Conservation (phyloP, 2,888 invertebrate genomes). For the Clistopyga incitator region DNA sequence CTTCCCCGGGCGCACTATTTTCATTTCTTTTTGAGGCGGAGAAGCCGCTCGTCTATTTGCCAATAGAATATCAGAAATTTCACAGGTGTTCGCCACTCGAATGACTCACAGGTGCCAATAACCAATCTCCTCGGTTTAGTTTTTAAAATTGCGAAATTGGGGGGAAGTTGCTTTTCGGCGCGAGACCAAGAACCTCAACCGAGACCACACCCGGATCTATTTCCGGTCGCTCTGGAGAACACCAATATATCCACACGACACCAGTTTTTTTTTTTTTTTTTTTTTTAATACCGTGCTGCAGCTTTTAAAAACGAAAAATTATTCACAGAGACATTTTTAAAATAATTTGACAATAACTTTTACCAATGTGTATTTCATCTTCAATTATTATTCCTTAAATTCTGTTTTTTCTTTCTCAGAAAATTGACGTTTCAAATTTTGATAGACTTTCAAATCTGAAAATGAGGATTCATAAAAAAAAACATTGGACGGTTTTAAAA, state of each 20-base stretch:
- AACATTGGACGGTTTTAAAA: no score
- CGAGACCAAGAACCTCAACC: not conserved
- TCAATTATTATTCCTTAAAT: no score
- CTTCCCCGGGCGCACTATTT: slow-evolving; percentile 1
- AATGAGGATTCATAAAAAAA: no score
- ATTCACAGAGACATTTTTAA: not conserved
- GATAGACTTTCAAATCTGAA: no score
- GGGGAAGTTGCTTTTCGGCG: not conserved
- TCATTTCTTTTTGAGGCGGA: not conserved
- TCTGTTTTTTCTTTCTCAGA: no score
- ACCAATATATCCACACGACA: slow-evolving; percentile 22
- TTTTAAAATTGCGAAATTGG: not conserved
- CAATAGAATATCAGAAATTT: not conserved
- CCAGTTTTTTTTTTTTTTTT: no score
- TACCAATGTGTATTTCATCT: no score
- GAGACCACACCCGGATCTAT: slow-evolving; percentile 65
- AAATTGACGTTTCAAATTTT: no score
- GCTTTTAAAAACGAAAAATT: not conserved
- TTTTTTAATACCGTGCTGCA: slow-evolving; percentile 32
- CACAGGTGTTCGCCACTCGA: not conserved
- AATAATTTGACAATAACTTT: not conserved
- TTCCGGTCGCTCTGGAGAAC: slow-evolving; percentile 63
- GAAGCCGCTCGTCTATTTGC: not conserved
- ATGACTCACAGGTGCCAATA: not conserved
- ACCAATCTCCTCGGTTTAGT: not conserved